Base-by-base conservation (phyloP, 1,140 invertebrate species). In the Euura saliciscinereae region DNA sequence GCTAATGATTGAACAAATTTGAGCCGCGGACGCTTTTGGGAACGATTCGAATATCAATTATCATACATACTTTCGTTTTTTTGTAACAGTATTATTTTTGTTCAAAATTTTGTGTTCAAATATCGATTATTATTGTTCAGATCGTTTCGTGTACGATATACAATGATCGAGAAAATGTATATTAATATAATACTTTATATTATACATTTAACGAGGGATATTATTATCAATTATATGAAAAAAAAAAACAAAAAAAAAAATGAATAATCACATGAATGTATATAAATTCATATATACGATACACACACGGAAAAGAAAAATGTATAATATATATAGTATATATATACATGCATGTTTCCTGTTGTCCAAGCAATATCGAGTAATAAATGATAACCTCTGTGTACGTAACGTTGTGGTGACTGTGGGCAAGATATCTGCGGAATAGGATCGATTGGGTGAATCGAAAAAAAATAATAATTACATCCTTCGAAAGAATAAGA, bases 331-430 rank as follows among this genome's bases (percentile, higher is more conserved):
- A 51, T 51, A 51, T 51, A 51, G 28, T 51, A 51, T 51, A 51
- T 51, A 51, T 51, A 51, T 51, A 28, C 28, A 28, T 28, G 28
- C 28, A 51, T 51, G 2, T 51, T 51, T 51, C 46, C 46, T 51
- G 46, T 51, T 51, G 7, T 51, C 46, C n/a, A 51, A 51, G 46
- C 46, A 51, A 51, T 51, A 51, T 51, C 7, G 28, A 28, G 28
- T 75, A 74, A 72, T 75, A 74, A 78, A 13, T 64, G 59, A 64
- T 64, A 64, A 64, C 13, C 59, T 10, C 10, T 64, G 59, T 64
- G 13, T 64, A 10, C 59, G 59, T 11, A 28, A 28, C 28, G 28
- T 28, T 28, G 28, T 28, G 28, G 28, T 28, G 8, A 65, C 11
- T 28, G n/a, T 4, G 67, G 6, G 4, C 46, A 51, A 70, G 7